Conservation (phyloP, 2,888 invertebrate genomes). For the Anagyrus pseudococci region DNA sequence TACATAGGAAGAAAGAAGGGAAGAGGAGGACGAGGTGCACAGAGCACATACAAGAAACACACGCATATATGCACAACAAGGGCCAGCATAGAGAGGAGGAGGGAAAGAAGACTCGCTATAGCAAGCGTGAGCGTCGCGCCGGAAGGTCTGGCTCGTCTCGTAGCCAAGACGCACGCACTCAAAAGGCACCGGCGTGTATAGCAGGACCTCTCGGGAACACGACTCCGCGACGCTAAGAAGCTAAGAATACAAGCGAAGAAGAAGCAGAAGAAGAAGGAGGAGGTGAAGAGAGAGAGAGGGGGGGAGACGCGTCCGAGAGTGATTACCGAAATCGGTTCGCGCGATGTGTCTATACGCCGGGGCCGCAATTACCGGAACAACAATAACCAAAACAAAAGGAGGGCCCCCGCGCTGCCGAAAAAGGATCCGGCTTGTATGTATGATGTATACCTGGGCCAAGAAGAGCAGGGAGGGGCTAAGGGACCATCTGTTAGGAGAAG, state of each 20-base stretch:
- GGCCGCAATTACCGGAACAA: conserved; percentile 58
- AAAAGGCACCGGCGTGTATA: conserved; percentile 56
- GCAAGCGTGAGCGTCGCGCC: too few relatives aligned
- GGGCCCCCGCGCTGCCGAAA: conserved; percentile 38
- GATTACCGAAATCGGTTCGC: conserved; percentile 54
- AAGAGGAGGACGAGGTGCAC: too few relatives aligned
- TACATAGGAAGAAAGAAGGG: too few relatives aligned
- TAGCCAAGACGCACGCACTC: conserved; percentile 41
- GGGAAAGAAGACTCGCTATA: too few relatives aligned
- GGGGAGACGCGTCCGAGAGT: conserved; percentile 43
- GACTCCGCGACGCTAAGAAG: conserved; percentile 1
- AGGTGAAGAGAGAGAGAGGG: neutral
- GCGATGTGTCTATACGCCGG: neutral
- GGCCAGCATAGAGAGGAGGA: too few relatives aligned
- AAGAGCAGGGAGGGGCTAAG: conserved; percentile 44
- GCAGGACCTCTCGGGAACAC: conserved; percentile 27
- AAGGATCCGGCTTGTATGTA: too few relatives aligned
- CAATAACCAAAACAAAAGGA: conserved; percentile 57
- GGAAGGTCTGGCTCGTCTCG: conserved; percentile 52
- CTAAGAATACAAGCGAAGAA: conserved; percentile 1
- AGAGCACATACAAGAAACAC: too few relatives aligned
- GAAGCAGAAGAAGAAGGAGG: conserved; percentile 3
- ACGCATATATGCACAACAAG: too few relatives aligned
- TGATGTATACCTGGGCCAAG: too few relatives aligned
- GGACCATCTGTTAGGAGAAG: conserved; percentile 59